Percentiles rank a stretch among this genome's conserved stretches.
These are phyloP conservation scores for Aleiodes leptofemur DNA, from an alignment of 2,888 invertebrate genomes.

Conservation along the genomic window DNA sequence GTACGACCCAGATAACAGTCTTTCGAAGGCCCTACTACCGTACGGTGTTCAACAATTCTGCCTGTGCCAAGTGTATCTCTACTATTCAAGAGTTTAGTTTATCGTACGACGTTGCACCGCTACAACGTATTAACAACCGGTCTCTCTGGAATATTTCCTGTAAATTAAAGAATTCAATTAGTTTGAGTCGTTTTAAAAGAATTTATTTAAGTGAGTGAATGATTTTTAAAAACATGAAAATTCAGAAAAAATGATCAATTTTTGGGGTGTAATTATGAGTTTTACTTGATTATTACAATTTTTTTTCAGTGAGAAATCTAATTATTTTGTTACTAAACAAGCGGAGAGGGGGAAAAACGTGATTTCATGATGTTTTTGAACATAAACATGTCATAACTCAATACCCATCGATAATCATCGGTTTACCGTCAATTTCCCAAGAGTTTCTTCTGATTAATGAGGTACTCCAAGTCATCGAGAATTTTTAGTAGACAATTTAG, in stretches of 20 bases:
- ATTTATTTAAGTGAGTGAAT: slow-evolving; percentile 2
- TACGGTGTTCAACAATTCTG: slow-evolving; percentile 42
- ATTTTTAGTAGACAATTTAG: no score
- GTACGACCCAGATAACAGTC: slow-evolving; percentile 72
- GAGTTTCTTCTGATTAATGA: no score
- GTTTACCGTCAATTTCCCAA: no score
- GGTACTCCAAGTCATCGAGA: no score
- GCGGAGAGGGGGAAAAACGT: no score
- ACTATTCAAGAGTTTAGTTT: slow-evolving; percentile 18
- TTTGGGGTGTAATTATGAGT: not conserved
- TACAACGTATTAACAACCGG: not conserved
- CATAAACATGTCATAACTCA: no score
- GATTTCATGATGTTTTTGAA: no score
- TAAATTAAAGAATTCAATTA: no score
- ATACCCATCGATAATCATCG: no score
- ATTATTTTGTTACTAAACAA: not conserved
- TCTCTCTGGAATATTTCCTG: no score
- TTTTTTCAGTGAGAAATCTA: not conserved
- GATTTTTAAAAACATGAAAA: not conserved
- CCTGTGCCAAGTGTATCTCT: slow-evolving; percentile 42
- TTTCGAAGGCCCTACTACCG: slow-evolving; percentile 67
- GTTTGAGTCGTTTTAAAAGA: not conserved
- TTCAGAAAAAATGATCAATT: not conserved
- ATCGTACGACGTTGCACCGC: not conserved
- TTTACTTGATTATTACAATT: not conserved